Evolutionary conservation across 2,113 vertebrate species (phyloP).

Genomic region (Triplophysa dalaica): DNA sequence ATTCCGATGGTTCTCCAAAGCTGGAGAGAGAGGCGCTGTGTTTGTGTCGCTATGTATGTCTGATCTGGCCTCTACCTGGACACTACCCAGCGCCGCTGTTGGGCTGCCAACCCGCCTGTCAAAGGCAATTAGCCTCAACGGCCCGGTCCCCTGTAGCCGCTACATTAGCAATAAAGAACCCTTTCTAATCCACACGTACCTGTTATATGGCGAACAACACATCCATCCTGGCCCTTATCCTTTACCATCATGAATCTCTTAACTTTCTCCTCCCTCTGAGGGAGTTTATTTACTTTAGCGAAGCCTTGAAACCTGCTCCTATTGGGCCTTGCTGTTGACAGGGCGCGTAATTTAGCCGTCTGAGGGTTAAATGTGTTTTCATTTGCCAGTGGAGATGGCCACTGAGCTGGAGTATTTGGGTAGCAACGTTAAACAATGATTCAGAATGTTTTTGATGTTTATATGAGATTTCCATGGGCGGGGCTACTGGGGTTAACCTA

Average conservation of each 20-base stretch:
- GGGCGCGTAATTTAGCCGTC: constrained; percentile 60
- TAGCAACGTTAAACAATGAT: no score
- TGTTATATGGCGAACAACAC: constrained; percentile 53
- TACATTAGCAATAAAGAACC: constrained; percentile 42
- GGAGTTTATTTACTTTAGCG: constrained; percentile 60
- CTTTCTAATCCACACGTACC: constrained; percentile 42
- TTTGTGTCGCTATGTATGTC: constrained; percentile 7
- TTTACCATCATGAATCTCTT: constrained; percentile 56
- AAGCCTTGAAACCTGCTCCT: constrained; percentile 46
- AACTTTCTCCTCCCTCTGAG: constrained; percentile 27
- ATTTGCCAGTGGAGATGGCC: constrained; percentile 60
- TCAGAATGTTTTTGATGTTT: no score
- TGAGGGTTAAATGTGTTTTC: constrained; percentile 51
- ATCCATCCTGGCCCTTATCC: constrained; percentile 13
- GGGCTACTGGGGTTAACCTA: no score
- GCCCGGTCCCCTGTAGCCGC: constrained; percentile 31
- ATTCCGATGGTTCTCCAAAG: neutral
- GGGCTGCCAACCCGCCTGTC: constrained; percentile 52
- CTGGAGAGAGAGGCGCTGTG: neutral
- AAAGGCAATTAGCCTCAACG: constrained; percentile 51
- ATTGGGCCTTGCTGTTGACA: constrained; percentile 55
- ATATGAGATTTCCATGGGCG: no score
- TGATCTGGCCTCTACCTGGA: constrained; percentile 38
- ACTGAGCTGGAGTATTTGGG: constrained; percentile 54
- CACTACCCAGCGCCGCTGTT: constrained; percentile 50